Percentiles rank a stretch among this genome's conserved stretches.
These are phyloP conservation scores for Orius laevigatus DNA, from an alignment of 1,140 invertebrate species.

Conservation along the genomic window DNA sequence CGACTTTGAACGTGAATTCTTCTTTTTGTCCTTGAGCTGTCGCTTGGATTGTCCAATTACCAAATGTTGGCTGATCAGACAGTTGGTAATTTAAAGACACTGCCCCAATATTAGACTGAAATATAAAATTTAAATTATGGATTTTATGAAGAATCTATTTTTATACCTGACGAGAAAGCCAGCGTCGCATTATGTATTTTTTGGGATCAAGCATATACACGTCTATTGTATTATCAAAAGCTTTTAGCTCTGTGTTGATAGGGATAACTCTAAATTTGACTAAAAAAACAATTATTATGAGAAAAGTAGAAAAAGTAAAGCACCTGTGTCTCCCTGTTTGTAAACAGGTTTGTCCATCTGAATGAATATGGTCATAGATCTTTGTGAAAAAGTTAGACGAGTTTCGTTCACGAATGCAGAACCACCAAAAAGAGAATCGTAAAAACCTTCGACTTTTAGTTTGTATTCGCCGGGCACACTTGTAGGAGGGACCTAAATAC, in stretches of 20 bases:
- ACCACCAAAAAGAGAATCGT: slow-evolving; percentile 66
- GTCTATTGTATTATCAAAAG: slow-evolving; percentile 74
- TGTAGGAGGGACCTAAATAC: slow-evolving; percentile 54
- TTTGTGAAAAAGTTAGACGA: slow-evolving; percentile 55
- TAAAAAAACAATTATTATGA: slow-evolving; percentile 26
- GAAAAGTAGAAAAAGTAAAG: neutral
- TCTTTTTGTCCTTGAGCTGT: slow-evolving; percentile 76
- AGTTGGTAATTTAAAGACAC: slow-evolving; percentile 79
- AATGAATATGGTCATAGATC: slow-evolving; percentile 91
- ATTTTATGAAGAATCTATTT: slow-evolving; percentile 1
- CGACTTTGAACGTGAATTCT: slow-evolving; percentile 69
- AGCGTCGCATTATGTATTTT: slow-evolving; percentile 69
- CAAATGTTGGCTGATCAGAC: slow-evolving; percentile 80
- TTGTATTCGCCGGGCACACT: slow-evolving; percentile 67
- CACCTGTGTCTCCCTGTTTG: slow-evolving; percentile 77
- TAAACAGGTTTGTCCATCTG: slow-evolving; percentile 92
- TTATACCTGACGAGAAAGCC: slow-evolving; percentile 64
- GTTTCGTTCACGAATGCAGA: slow-evolving; percentile 74
- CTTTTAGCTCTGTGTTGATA: slow-evolving; percentile 72
- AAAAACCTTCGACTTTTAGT: slow-evolving; percentile 73
- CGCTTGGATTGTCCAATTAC: slow-evolving; percentile 79
- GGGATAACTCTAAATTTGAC: slow-evolving; percentile 77
- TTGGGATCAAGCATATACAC: slow-evolving; percentile 79
- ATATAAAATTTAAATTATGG: slow-evolving; percentile 1
- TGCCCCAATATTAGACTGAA: slow-evolving; percentile 70